Base-by-base conservation (phyloP, 2,113 vertebrate genomes). In the Calypte anna region DNA sequence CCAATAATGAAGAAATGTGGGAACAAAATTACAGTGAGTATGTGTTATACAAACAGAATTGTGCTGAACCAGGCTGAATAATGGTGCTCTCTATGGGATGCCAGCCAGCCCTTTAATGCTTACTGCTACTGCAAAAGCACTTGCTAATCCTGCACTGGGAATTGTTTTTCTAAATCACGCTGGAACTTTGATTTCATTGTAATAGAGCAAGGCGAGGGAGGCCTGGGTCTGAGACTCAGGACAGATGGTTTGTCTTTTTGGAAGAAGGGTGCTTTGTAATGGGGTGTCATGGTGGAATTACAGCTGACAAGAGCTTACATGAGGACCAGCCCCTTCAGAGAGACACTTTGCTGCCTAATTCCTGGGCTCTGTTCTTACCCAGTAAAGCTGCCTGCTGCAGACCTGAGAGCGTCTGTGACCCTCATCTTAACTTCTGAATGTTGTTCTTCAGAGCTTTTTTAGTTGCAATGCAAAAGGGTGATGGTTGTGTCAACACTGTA, bases 131-230 rank as follows among this genome's bases (percentile, higher is more conserved):
- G 81, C 61, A 93, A 93, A 96, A 94, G 31, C 24, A 0, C 68
- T 90, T 33, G 55, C 54, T 97, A 96, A 96, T 97, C 95, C 93
- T 68, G 40, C 23, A 36, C 44, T 51, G 73, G 79, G 87, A 95
- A 96, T 93, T 96, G 95, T 95, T 96, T 97, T 96, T 89, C 70
- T 95, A 92, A 96, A 95, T 91, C 89, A 87, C 1, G 6, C 89
- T 63, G 69, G 69, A 66, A 92, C 86, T 96, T 96, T 66, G 88
- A 84, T 93, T 96, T 88, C 68, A 82, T 94, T 95, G 88, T 94
- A 58, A 19, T 51, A 70, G 75, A 33, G n/a, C 40, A 83, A 75
- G 68, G n/a, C 67, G 61, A 82, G 53, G 36, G 78, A 76, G 22
- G 10, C n/a, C 92, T 22, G 30, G 28, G 61, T 76, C 59, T 79